phyloP scores from a whole-genome alignment of 2,113 vertebrate genomes.

The Pteropus alecto region DNA sequence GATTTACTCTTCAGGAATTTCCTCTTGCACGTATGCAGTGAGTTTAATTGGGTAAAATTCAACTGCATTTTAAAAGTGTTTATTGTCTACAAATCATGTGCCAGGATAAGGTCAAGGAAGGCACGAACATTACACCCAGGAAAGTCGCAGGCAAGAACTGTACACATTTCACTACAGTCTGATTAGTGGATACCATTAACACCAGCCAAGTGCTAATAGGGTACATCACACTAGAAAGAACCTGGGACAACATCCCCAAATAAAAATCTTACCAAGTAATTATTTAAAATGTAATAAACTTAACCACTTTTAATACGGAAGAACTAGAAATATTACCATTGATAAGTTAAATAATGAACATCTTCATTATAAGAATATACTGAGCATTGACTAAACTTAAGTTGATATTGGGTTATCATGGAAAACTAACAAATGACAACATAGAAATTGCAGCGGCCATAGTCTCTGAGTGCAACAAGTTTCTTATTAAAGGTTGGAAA shows the following conservation, averaged over 20 bases:
- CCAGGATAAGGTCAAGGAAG: constrained; percentile 8
- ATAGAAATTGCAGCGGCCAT: not conserved
- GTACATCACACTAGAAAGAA: not conserved
- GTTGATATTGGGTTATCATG: not conserved
- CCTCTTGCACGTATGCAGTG: not conserved
- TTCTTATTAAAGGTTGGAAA: not conserved
- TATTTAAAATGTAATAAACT: not conserved
- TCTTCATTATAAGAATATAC: not conserved
- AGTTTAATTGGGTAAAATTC: constrained; percentile 18
- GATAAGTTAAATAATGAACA: not conserved
- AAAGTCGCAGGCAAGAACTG: not conserved
- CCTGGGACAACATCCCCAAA: not conserved
- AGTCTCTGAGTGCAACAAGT: not conserved
- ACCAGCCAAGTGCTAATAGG: not conserved
- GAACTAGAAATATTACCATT: not conserved
- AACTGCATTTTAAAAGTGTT: not conserved
- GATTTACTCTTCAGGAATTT: constrained; percentile 35
- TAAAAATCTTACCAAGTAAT: not conserved
- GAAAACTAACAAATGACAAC: constrained; percentile 9
- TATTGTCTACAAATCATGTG: not conserved
- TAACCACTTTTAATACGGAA: not conserved
- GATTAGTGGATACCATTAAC: not conserved
- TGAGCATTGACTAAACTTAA: not conserved
- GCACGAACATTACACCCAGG: not conserved
- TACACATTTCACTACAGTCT: not conserved